Percentiles rank a stretch among this genome's conserved stretches.
Evolutionary conservation across 2,797 vertebrate species (phyloP).

Genomic region (Tachyglossus aculeatus): DNA sequence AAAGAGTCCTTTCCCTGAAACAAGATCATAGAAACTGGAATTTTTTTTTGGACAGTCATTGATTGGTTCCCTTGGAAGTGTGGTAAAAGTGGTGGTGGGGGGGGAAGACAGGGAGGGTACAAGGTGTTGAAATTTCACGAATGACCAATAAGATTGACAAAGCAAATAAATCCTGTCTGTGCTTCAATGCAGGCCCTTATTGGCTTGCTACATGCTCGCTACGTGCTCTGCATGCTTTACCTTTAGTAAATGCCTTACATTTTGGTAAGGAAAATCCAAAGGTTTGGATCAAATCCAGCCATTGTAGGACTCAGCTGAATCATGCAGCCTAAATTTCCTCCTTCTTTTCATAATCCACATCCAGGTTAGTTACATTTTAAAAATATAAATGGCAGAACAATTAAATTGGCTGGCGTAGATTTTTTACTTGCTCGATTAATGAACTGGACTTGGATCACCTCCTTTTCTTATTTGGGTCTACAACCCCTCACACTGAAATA

Average conservation of each 20-base stretch:
- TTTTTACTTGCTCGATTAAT: constrained; percentile 1
- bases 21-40: background rate
- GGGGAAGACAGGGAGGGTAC: too few relatives aligned
- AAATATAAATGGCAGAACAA: constrained; percentile 21
- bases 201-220: too few relatives aligned
- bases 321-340: constrained; percentile 51
- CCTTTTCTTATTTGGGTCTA: background rate
- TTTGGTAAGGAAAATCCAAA: constrained; percentile 59
- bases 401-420: constrained; percentile 8
- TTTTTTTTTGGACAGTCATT: background rate
- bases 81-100: too few relatives aligned
- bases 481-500: background rate
- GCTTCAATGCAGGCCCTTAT: too few relatives aligned
- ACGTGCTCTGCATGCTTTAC: constrained; percentile 56
- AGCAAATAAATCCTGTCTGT: too few relatives aligned
- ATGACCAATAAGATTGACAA: too few relatives aligned
- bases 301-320: constrained; percentile 64
- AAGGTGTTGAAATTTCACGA: too few relatives aligned
- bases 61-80: too few relatives aligned
- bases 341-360: constrained; percentile 42
- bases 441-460: background rate
- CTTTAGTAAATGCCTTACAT: constrained; percentile 40
- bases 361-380: constrained; percentile 45
- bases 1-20: background rate
- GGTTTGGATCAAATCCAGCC: constrained; percentile 55